These are phyloP conservation scores for Alloplasta piceator DNA, from an alignment of 2,888 invertebrate genomes.

Conservation along the genomic window DNA sequence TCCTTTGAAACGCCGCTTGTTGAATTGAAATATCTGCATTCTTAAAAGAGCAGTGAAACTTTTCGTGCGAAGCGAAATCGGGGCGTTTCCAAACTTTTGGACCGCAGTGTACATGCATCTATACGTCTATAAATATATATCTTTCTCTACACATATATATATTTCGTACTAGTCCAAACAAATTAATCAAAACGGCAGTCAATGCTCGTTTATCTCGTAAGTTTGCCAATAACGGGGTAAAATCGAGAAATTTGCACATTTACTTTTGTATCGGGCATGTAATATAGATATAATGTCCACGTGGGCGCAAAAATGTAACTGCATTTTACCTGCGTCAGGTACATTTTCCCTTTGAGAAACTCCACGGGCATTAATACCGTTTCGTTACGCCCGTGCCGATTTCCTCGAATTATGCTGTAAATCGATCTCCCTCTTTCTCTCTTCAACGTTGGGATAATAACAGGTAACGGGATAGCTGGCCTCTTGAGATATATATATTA, in stretches of 20 bases:
- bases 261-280: neutral
- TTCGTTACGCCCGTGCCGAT: slow-evolving; percentile 67
- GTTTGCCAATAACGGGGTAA: slow-evolving; percentile 31
- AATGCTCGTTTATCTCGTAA: slow-evolving; percentile 6
- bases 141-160: too few species aligned
- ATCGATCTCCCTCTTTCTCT: slow-evolving; percentile 59
- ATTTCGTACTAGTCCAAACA: slow-evolving; percentile 50
- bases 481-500: slow-evolving; percentile 53
- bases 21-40: too few species aligned
- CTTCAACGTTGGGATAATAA: slow-evolving; percentile 57
- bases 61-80: too few species aligned
- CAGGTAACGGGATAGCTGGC: slow-evolving; percentile 64
- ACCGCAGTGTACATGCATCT: too few species aligned
- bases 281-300: neutral
- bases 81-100: too few species aligned
- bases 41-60: too few species aligned
- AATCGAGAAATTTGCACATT: slow-evolving; percentile 34
- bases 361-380: slow-evolving; percentile 63
- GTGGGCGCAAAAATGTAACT: neutral
- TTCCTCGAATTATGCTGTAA: slow-evolving; percentile 68
- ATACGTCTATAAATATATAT: neutral
- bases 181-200: slow-evolving; percentile 58
- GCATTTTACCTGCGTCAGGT: slow-evolving; percentile 18
- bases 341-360: slow-evolving; percentile 19
- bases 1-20: too few species aligned